phyloP scores from a whole-genome alignment of 2,888 invertebrate genomes.

The Aphidoletes aphidimyza region DNA sequence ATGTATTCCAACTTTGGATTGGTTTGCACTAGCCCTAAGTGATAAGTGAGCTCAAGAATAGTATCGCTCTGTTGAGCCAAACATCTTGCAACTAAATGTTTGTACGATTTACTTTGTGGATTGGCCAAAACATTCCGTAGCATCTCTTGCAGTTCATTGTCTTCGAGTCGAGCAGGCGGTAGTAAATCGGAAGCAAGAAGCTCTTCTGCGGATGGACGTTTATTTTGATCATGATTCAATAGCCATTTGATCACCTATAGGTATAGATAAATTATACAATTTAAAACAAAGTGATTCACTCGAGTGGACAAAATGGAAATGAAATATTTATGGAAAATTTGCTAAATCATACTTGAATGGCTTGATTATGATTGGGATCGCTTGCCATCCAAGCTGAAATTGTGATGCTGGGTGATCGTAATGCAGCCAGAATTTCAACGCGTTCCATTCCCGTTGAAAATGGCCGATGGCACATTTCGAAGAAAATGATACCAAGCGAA shows the following conservation, averaged over 20 bases:
- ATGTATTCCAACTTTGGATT: slow-evolving; percentile 66
- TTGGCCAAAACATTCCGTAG: slow-evolving; percentile 84
- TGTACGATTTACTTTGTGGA: slow-evolving; percentile 82
- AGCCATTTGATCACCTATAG: slow-evolving; percentile 76
- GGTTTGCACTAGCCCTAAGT: slow-evolving; percentile 70
- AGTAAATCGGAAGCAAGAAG: slow-evolving; percentile 83
- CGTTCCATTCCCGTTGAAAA: slow-evolving; percentile 91
- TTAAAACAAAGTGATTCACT: too few relatives aligned
- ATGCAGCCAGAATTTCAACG: slow-evolving; percentile 76
- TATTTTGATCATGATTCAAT: slow-evolving; percentile 83
- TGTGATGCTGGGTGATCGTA: slow-evolving; percentile 76
- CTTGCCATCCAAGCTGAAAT: slow-evolving; percentile 76
- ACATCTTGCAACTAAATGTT: slow-evolving; percentile 71
- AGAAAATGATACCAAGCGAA: slow-evolving; percentile 90
- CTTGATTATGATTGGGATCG: slow-evolving; percentile 63
- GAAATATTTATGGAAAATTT: too few relatives aligned
- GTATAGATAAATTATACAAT: too few relatives aligned
- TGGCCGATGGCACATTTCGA: slow-evolving; percentile 93
- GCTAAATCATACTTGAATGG: slow-evolving; percentile 68
- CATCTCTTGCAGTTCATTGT: slow-evolving; percentile 84
- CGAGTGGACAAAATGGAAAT: too few relatives aligned
- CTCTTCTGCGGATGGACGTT: slow-evolving; percentile 87
- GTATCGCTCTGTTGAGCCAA: slow-evolving; percentile 65
- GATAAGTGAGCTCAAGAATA: slow-evolving; percentile 80
- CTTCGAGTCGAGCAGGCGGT: slow-evolving; percentile 87